Base-by-base conservation (phyloP, 1,140 invertebrate genomes). In the Drosophila asahinai region DNA sequence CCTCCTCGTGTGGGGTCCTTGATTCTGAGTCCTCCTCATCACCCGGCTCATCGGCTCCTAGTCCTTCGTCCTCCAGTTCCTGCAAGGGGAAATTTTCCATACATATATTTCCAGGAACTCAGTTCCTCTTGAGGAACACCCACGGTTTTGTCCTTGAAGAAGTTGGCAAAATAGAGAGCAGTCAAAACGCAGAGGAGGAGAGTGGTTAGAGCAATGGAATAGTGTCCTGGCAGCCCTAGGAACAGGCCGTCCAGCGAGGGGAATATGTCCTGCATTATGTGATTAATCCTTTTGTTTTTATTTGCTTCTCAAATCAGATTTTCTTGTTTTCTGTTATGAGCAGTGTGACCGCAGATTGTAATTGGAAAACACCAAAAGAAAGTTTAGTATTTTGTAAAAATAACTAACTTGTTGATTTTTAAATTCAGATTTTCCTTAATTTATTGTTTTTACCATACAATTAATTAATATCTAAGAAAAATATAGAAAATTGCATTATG, bases 131-230 rank as follows among this genome's bases (percentile, higher is more conserved):
- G 14, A 57, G 12, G 1, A 47, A 38, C 42, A 81, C 80, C 82
- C 40, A 92, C 86, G 7, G 55, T 47, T 45, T 81, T 91, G 57
- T 86, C 84, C 81, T 86, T 92, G 61, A 91, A 83, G 45, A 90
- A 81, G 62, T 86, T 91, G 43, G 89, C 76, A 72, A 81, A 91
- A 45, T 92, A 92, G 2, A 92, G 62, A 0, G 91, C 78, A 40
- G 81, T 67, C 38, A 91, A 62, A 51, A 92, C 89, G 42, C 91
- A 91, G 7, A 92, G 33, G 8, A 92, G 55, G 3, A 92, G 65
- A 0, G 91, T 92, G 33, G 72, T 75, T n/a, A 91, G 58, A 6
- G 80, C 89, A 22, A 91, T 57, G 1, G 83, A 55, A 61, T 83
- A 92, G 55, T 89, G 70, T 11, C 77, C 84, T 2, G 84, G 83